Percentiles rank a stretch among this genome's conserved stretches.
phyloP scores from a whole-genome alignment of 2,797 vertebrate genomes.

The Calcarius lapponicus region DNA sequence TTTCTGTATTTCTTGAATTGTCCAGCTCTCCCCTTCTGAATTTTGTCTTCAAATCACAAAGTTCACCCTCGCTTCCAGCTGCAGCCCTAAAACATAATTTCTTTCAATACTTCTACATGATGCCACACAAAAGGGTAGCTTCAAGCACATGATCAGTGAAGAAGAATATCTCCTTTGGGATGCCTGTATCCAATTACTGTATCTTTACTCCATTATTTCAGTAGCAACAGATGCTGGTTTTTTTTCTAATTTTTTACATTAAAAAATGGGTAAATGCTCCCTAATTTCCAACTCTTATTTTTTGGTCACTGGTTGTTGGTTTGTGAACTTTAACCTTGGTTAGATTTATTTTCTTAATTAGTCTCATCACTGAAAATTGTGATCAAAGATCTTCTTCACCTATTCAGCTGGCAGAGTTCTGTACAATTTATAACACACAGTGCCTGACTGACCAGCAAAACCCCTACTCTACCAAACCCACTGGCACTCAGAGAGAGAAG shows the following conservation, averaged over 20 bases:
- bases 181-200: neutral
- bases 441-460: neutral
- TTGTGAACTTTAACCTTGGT: neutral
- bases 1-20: neutral
- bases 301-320: neutral
- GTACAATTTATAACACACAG: neutral
- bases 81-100: neutral
- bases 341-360: neutral
- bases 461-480: neutral
- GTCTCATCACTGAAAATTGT: neutral
- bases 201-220: neutral
- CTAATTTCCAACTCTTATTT: neutral
- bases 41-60: neutral
- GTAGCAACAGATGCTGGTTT: neutral
- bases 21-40: neutral
- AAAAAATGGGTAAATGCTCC: neutral
- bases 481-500: neutral
- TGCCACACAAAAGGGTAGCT: neutral
- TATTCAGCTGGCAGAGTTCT: neutral
- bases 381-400: neutral
- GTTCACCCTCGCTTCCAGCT: neutral
- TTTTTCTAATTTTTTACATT: neutral
- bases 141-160: neutral
- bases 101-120: neutral
- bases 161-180: neutral